Conservation (phyloP, 2,113 vertebrate genomes). For the Gallinago jamesoni region DNA sequence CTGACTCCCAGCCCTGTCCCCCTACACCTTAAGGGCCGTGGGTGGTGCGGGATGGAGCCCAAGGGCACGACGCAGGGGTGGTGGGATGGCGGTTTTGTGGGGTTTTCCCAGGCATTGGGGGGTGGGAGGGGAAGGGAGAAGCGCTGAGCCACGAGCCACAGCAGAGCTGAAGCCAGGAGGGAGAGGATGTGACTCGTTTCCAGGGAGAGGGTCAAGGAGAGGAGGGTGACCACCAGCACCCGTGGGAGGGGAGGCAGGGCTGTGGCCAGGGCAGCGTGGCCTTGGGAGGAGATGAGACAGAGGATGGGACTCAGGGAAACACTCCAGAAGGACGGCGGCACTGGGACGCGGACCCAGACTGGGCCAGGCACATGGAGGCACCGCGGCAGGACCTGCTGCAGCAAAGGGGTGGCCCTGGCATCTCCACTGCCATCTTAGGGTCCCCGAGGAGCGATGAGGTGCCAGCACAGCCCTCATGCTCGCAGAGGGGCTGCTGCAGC, state of each 20-base stretch:
- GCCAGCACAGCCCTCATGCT: background rate
- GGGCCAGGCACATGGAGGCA: background rate
- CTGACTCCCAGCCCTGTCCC: background rate
- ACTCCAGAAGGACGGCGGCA: background rate
- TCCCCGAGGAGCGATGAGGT: background rate
- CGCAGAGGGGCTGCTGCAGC: background rate
- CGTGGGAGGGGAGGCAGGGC: background rate
- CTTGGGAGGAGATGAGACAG: background rate
- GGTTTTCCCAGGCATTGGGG: background rate
- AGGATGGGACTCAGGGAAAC: background rate
- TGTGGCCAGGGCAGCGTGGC: rapidly evolving
- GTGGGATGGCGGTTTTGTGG: rapidly evolving
- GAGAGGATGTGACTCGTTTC: background rate
- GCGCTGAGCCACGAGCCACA: rapidly evolving
- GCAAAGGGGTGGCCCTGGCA: background rate
- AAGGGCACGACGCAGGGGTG: rapidly evolving
- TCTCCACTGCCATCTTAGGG: background rate
- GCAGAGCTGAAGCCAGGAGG: rapidly evolving
- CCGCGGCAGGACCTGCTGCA: background rate
- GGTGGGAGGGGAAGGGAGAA: background rate
- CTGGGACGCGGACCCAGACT: background rate
- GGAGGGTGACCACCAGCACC: background rate
- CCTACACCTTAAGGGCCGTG: background rate
- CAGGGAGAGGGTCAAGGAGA: background rate
- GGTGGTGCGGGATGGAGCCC: too few species aligned